These are phyloP conservation scores for Frieseomelitta varia DNA, from an alignment of 1,140 invertebrate species.

Conservation along the genomic window DNA sequence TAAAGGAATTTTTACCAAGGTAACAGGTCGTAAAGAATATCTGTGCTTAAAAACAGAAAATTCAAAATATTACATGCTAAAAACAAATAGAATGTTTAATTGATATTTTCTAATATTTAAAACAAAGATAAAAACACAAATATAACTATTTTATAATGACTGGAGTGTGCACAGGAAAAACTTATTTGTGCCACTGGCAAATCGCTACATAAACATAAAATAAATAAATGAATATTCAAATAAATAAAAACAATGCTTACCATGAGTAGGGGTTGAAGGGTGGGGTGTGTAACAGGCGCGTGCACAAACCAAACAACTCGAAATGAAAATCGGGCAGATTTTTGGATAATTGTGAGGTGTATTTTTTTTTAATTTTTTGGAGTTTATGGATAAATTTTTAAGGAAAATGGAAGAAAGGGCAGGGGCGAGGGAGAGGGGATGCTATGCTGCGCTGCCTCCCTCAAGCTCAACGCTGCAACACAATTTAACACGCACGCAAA, in stretches of 20 bases:
- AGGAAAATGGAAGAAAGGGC: constrained; percentile 57
- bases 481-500: constrained; percentile 82
- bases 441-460: constrained; percentile 82
- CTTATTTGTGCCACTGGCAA: constrained; percentile 55
- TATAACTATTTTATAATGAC: constrained; percentile 30
- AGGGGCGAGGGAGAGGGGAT: constrained; percentile 71
- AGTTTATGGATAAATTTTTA: constrained; percentile 68
- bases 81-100: constrained; percentile 8
- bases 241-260: constrained; percentile 83
- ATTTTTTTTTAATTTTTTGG: constrained; percentile 69
- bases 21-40: constrained; percentile 27
- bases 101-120: constrained; percentile 18
- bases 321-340: constrained; percentile 82
- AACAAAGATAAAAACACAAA: constrained; percentile 31
- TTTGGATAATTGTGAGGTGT: constrained; percentile 75
- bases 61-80: constrained; percentile 28
- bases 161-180: constrained; percentile 58
- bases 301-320: constrained; percentile 83
- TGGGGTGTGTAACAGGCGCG: constrained; percentile 82
- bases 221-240: constrained; percentile 73
- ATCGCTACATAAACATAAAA: constrained; percentile 58
- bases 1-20: constrained; percentile 48
- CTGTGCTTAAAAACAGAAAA: constrained; percentile 20
- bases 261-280: constrained; percentile 81
- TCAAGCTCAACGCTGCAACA: constrained; percentile 83